Evolutionary conservation across 1,140 invertebrate species (phyloP).

Genomic region (Saxidomus purpurata): DNA sequence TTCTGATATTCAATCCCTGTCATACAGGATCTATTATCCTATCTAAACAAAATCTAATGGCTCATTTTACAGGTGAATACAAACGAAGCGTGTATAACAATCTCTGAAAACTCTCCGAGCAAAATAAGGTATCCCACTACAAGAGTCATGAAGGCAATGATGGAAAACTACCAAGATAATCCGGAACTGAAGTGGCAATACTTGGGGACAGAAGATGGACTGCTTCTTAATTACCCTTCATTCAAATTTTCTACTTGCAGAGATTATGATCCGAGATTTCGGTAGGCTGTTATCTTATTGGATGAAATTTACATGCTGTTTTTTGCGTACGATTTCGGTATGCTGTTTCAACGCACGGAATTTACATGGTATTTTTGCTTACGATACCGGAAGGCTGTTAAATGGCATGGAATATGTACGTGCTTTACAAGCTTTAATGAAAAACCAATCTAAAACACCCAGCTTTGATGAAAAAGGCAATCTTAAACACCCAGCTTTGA

Average conservation of each 20-base stretch:
- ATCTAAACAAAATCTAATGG: too few species aligned
- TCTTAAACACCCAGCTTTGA: too few species aligned
- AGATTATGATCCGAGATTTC: slow-evolving; percentile 1
- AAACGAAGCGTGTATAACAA: slow-evolving; percentile 6
- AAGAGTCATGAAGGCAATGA: not conserved
- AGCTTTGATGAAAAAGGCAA: too few species aligned
- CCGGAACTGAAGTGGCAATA: slow-evolving; percentile 23
- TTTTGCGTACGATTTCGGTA: too few species aligned
- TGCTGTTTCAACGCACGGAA: too few species aligned
- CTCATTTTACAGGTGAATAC: not conserved
- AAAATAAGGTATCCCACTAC: not conserved
- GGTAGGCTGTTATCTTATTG: not conserved
- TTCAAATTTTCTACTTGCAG: slow-evolving; percentile 9
- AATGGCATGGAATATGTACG: too few species aligned
- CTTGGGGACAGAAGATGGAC: not conserved
- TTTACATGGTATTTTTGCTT: too few species aligned
- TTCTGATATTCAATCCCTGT: too few species aligned
- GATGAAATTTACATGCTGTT: not conserved
- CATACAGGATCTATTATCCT: too few species aligned
- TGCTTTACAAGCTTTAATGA: too few species aligned
- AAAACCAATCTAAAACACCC: too few species aligned
- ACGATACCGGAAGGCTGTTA: too few species aligned
- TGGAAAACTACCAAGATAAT: slow-evolving; percentile 13
- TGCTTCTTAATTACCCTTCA: slow-evolving; percentile 16
- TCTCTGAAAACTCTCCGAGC: not conserved